Evolutionary conservation across 2,113 vertebrate species (phyloP).

Genomic region (Catharus bicknelli): DNA sequence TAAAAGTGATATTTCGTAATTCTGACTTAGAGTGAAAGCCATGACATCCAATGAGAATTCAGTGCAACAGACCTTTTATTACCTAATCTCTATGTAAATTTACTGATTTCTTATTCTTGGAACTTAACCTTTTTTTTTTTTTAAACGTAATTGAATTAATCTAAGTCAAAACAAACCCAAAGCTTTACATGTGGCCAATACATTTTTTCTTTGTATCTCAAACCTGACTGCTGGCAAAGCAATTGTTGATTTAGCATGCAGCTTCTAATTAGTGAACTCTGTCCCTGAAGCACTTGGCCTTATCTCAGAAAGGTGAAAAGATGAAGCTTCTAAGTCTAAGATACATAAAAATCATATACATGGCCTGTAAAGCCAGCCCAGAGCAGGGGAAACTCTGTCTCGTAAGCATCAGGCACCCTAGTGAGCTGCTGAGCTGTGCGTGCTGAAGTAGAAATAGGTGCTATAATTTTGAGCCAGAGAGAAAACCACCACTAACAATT

Average conservation of each 20-base stretch:
- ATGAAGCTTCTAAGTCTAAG: background rate
- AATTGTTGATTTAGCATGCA: background rate
- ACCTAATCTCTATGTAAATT: conserved; percentile 50
- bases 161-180: background rate
- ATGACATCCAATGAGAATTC: conserved; percentile 5
- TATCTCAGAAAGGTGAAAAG: background rate
- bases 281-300: background rate
- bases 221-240: background rate
- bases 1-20: conserved; percentile 25
- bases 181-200: background rate
- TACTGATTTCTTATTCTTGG: conserved; percentile 20
- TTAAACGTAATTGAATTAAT: conserved; percentile 35
- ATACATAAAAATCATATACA: background rate
- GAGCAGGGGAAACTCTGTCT: background rate
- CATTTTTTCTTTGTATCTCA: background rate
- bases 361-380: background rate
- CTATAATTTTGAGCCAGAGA: background rate
- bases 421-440: background rate
- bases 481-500: background rate
- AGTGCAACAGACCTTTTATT: conserved; percentile 47
- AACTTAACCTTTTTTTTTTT: background rate
- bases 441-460: conserved; percentile 8
- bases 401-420: background rate
- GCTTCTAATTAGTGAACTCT: background rate
- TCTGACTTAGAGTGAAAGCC: conserved; percentile 9